These are phyloP conservation scores for Spea bombifrons DNA, from an alignment of 2,113 vertebrate species.

Conservation along the genomic window DNA sequence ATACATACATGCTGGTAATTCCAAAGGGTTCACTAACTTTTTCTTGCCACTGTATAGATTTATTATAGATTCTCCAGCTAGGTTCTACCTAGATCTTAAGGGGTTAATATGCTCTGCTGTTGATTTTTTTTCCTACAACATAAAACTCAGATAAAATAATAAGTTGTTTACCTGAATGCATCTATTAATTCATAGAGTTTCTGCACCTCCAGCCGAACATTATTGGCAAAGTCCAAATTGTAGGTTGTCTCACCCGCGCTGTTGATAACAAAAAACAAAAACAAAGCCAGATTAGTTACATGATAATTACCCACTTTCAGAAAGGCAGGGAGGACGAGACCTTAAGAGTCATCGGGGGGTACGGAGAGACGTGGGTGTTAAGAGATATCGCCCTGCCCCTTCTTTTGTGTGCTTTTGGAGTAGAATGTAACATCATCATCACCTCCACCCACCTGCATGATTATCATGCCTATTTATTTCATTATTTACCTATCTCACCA, in stretches of 20 bases:
- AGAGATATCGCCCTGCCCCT: not conserved
- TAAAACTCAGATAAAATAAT: not conserved
- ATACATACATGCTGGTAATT: too few species aligned
- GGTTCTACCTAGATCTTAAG: too few species aligned
- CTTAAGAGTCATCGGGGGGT: not conserved
- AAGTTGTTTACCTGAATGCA: slow-evolving; percentile 78
- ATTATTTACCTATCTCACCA: too few species aligned
- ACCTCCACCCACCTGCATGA: not conserved
- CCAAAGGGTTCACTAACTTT: too few species aligned
- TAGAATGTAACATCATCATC: not conserved
- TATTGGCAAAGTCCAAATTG: slow-evolving; percentile 79
- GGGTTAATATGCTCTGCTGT: too few species aligned
- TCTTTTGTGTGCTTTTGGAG: not conserved
- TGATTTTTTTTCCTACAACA: too few species aligned
- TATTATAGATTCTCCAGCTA: too few species aligned
- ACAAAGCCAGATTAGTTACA: not conserved
- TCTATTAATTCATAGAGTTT: slow-evolving; percentile 94
- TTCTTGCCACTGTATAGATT: too few species aligned
- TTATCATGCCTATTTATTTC: too few species aligned
- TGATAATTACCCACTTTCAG: slow-evolving; percentile 13
- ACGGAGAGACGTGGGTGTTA: not conserved
- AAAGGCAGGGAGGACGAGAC: not conserved
- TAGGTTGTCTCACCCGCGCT: slow-evolving; percentile 92
- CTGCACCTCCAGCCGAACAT: slow-evolving; percentile 87
- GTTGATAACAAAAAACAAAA: slow-evolving; percentile 46